Evolutionary conservation across 2,797 vertebrate genomes (phyloP).

Genomic region (Xiphophorus birchmanni): DNA sequence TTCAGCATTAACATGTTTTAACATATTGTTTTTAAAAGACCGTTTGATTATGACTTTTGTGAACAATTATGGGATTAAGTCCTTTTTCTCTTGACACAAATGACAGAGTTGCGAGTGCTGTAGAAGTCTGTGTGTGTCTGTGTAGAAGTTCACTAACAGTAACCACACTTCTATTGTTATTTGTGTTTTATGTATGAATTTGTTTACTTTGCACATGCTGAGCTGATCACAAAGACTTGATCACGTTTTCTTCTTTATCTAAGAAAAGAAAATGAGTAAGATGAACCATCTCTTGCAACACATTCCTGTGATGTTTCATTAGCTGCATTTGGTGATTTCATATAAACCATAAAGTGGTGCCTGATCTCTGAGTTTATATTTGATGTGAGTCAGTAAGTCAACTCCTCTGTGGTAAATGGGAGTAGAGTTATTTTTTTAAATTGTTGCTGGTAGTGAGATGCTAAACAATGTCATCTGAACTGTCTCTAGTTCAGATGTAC

Average conservation of each 20-base stretch:
- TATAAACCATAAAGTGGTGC: constrained; percentile 1
- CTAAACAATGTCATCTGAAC: constrained; percentile 41
- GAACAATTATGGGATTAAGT: not conserved
- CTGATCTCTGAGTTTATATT: not conserved
- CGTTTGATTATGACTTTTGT: not conserved
- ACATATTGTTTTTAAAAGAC: not conserved
- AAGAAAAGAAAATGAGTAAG: too few species aligned
- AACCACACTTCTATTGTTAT: not conserved
- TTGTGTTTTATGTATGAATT: not conserved
- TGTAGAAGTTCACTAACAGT: not conserved
- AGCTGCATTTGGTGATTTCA: constrained; percentile 13
- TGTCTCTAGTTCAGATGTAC: constrained; percentile 12
- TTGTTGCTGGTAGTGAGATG: constrained; percentile 66
- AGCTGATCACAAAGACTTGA: not conserved
- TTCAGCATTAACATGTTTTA: not conserved
- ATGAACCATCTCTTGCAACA: not conserved
- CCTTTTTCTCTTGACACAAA: not conserved
- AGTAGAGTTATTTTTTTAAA: constrained; percentile 33
- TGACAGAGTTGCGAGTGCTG: not conserved
- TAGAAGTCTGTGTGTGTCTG: not conserved
- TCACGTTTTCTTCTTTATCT: not conserved
- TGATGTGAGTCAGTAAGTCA: not conserved
- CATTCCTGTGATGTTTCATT: not conserved
- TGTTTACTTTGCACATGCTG: not conserved
- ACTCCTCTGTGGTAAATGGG: constrained; percentile 29